These are phyloP conservation scores for Halocynthia aurantium DNA, from an alignment of 23 tunicate species.

Conservation along the genomic window DNA sequence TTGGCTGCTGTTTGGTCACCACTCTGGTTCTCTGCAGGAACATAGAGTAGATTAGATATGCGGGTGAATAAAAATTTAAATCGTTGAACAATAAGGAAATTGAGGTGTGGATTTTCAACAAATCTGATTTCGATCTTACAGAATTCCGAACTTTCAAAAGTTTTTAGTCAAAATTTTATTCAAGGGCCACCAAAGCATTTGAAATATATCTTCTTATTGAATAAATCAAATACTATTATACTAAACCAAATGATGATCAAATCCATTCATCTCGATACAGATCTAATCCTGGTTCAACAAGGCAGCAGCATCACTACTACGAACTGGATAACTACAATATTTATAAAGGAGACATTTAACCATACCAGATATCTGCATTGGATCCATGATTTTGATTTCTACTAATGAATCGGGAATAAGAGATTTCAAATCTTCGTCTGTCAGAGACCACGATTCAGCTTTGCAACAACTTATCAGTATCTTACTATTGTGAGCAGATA, in stretches of 20 bases:
- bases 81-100: not conserved
- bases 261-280: too few species aligned
- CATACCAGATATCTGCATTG: slow-evolving; percentile 21
- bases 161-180: too few species aligned
- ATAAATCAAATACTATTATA: too few species aligned
- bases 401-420: slow-evolving; percentile 1
- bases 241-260: too few species aligned
- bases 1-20: not conserved
- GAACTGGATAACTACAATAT: not conserved
- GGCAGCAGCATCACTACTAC: not conserved
- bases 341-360: not conserved
- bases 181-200: too few species aligned
- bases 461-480: slow-evolving; percentile 34
- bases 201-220: too few species aligned
- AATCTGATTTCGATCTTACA: too few species aligned
- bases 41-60: not conserved
- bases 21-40: slow-evolving; percentile 2
- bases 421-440: slow-evolving; percentile 4
- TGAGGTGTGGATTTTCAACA: too few species aligned
- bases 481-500: slow-evolving; percentile 8
- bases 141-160: too few species aligned
- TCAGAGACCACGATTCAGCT: slow-evolving; percentile 19
- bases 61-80: not conserved
- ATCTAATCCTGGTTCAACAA: not conserved
- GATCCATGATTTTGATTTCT: slow-evolving; percentile 32